Base-by-base conservation (phyloP, 2,113 vertebrate genomes). In the Galeopterus variegatus region DNA sequence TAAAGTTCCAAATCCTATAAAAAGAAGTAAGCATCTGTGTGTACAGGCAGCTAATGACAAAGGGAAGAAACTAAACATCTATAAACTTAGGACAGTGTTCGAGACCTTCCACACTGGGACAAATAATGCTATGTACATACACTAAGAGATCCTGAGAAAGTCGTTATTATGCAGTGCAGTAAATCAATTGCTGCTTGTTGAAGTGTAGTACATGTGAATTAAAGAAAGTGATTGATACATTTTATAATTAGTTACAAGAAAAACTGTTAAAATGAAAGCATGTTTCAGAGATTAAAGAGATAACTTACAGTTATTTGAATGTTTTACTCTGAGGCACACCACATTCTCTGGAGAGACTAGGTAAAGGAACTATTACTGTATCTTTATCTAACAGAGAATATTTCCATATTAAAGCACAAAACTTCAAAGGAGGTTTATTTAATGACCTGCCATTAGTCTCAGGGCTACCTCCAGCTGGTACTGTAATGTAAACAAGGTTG, bases 261-360 rank as follows among this genome's bases (percentile, higher is more conserved):
- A 95, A 88, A 87, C 31, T 83, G 26, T 94, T 89, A 76, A 93
- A 95, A 92, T 83, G 45, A 95, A 96, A 93, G 70, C 64, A 82
- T 95, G 52, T 50, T 88, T 97, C 77, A 50, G 67, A 89, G 77
- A 97, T 97, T 81, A 95, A 96, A 85, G 50, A 87, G 50, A 64
- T 62, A 88, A 92, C 50, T 45, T 82, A 54, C 21, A 54, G 19
- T 94, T 76, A 90, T 96, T 94, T 96, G 70, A 95, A 84, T 90
- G 52, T 95, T 95, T 94, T 88, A 36, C 80, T 97, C 41, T 90
- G 77, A 95, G 45, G 65, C 18, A 65, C 0, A 75, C 10, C 50
- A 33, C 15, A 52, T 81, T 93, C 72, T 96, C 84, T 93, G 50
- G 76, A 96, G 85, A 89, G 67, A 84, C 1, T 1, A 58, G 75